A percentile compares a stretch with the other conserved stretches of the same genome.
These are phyloP conservation scores for Ahaetulla prasina DNA, from an alignment of 2,113 vertebrate genomes.

Conservation along the genomic window DNA sequence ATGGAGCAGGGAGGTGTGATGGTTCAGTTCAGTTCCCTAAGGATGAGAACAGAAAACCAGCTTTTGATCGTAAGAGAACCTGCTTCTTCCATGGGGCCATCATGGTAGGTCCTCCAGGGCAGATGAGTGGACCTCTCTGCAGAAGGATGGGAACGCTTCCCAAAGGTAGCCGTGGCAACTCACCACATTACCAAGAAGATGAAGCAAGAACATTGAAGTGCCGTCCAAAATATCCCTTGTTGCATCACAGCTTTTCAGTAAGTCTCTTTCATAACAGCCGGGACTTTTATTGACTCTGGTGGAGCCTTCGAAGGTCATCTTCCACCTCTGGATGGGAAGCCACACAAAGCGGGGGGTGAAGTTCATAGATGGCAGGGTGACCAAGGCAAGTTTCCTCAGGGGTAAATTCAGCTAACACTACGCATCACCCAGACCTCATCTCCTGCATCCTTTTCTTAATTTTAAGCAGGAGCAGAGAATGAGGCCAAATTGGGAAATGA, in stretches of 20 bases:
- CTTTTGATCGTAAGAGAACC: background rate
- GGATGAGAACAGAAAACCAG: background rate
- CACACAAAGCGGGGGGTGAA: too few species aligned
- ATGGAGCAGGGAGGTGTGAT: background rate
- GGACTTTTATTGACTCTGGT: background rate
- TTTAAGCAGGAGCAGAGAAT: background rate
- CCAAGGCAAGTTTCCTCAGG: background rate
- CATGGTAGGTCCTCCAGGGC: background rate
- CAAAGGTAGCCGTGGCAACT: background rate
- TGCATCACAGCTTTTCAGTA: background rate
- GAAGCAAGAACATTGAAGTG: background rate
- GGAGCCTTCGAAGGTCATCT: too few species aligned
- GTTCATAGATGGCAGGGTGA: background rate
- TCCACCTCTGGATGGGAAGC: background rate
- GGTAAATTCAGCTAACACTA: background rate
- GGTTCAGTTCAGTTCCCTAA: background rate
- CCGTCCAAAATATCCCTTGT: background rate
- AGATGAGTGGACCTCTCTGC: background rate
- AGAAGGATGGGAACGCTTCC: background rate
- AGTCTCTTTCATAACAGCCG: background rate
- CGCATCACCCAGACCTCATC: background rate
- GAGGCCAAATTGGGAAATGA: background rate
- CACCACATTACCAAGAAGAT: background rate
- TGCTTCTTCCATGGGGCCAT: background rate
- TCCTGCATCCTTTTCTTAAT: background rate